Evolutionary conservation across 53 echinoderm and acorn worm genomes (phyloP).

Genomic region (Arbacia lixula): DNA sequence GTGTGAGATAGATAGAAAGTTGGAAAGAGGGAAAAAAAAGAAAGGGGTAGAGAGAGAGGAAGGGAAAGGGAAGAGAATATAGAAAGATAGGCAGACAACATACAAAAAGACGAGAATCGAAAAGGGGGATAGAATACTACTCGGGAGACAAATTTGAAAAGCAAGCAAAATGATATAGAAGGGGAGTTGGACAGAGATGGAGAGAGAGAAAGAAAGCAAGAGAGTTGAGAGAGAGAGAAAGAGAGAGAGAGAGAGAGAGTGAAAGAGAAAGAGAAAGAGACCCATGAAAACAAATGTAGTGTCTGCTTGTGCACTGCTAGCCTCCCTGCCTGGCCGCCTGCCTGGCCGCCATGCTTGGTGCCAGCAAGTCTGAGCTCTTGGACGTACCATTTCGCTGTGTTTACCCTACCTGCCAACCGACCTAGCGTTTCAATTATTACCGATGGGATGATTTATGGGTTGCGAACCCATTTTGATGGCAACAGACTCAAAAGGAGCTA

Average conservation of each 20-base stretch:
- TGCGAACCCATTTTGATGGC: slow-evolving; percentile 37
- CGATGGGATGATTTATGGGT: slow-evolving; percentile 55
- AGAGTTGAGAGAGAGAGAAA: neutral
- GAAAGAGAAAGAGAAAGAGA: neutral
- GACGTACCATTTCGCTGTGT: slow-evolving; percentile 56
- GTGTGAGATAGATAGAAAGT: neutral
- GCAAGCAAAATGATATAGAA: no score
- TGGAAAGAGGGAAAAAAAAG: neutral
- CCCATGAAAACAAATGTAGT: slow-evolving; percentile 38
- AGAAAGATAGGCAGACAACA: neutral
- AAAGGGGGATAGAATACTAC: neutral
- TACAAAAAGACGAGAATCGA: neutral
- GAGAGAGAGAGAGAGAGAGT: neutral
- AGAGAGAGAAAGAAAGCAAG: neutral
- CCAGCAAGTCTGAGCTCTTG: slow-evolving; percentile 36
- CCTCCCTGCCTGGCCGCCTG: slow-evolving; percentile 14
- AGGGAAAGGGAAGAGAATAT: neutral
- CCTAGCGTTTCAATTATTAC: slow-evolving; percentile 55
- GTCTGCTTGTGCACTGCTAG: slow-evolving; percentile 16
- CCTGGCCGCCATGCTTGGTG: slow-evolving; percentile 44
- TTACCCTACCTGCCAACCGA: slow-evolving; percentile 56
- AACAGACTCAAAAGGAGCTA: slow-evolving; percentile 40
- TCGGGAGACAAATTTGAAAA: no score
- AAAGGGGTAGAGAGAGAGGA: neutral
- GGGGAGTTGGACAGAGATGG: neutral